Base-by-base conservation (phyloP, 2,888 invertebrate genomes). In the Minunthozetes semirufus region DNA sequence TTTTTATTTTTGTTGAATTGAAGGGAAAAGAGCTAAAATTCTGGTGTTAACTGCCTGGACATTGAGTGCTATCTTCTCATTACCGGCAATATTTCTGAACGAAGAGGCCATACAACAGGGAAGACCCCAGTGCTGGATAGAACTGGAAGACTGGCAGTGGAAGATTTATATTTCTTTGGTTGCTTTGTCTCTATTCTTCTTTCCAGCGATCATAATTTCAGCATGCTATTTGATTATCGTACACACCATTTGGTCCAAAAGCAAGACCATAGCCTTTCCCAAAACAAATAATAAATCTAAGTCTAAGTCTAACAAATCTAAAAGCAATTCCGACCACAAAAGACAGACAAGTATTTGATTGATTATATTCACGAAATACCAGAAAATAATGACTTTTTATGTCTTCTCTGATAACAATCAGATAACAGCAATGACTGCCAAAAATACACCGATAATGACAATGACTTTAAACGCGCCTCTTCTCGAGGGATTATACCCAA, bases 401-500 rank as follows among this genome's bases (percentile, higher is more conserved):
- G 29, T 27, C 29, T 33, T 63, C 9, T n/a, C 22, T 33, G 0
- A 13, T 33, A 27, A 33, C 13, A 15, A 27, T 25, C 33, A 63
- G 63, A 29, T 27, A 38, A 61, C 27, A 61, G 19, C 11, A 27
- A 22, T 17, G 61, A 61, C 4, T 27, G 13, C 17, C 17, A n/a
- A 1, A 29, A 71, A 5, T 48, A 22, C 71, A 19, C 25, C 2
- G 73, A 61, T 38, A 27, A 74, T 56, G 50, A 33, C 29, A 27
- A 61, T 38, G 61, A 73, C 17, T 59, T 88, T 42, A 86, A 91
- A 59, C 86, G 93, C 68, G 93, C 93, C 0, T 94, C 94, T 82
- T 94, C 94, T 29, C 86, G 94, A 72, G 96, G 95, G 63, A 89
- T 95, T 77, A 95, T 96, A 81, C 95, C 95, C 0, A 88, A 92